A percentile compares a stretch with the other conserved stretches of the same genome.
phyloP scores from a whole-genome alignment of 92 coral and sea anemone genomes.

The Heteractis magnifica region DNA sequence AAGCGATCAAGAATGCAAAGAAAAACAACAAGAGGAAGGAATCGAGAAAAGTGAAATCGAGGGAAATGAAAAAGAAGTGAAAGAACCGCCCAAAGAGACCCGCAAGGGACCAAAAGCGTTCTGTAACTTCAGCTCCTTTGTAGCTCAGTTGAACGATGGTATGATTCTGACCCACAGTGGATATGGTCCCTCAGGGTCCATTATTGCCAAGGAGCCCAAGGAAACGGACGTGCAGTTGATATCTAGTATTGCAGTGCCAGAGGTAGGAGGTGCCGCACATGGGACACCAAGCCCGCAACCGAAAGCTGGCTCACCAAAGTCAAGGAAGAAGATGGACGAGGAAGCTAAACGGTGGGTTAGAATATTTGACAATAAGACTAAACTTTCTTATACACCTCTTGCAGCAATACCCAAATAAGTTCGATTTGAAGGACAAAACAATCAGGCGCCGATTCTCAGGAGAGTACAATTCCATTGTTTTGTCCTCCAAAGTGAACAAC shows the following conservation, averaged over 20 bases:
- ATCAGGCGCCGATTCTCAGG: too few species aligned
- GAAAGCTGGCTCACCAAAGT: constrained; percentile 86
- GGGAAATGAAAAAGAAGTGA: constrained; percentile 59
- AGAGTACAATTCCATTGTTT: too few species aligned
- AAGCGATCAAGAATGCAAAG: constrained; percentile 24
- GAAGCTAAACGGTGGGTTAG: constrained; percentile 58
- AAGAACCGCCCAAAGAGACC: constrained; percentile 8
- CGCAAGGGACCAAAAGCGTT: constrained; percentile 58
- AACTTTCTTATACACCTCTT: constrained; percentile 38
- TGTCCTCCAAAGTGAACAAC: too few species aligned
- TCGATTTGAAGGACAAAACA: too few species aligned
- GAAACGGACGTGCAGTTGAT: constrained; percentile 40
- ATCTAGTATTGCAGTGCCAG: constrained; percentile 35
- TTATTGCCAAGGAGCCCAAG: constrained; percentile 38
- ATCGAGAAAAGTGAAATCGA: constrained; percentile 84
- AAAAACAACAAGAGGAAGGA: constrained; percentile 49
- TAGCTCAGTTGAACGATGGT: constrained; percentile 93
- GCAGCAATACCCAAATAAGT: too few species aligned
- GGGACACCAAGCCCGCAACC: constrained; percentile 92
- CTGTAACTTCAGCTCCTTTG: constrained; percentile 88
- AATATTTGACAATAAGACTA: constrained; percentile 30
- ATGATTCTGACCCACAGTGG: constrained; percentile 89
- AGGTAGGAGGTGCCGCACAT: constrained; percentile 44
- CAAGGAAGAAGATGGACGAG: constrained; percentile 84
- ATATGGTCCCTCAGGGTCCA: constrained; percentile 75